These are phyloP conservation scores for Bos indicus DNA, from an alignment of 2,113 vertebrate genomes.

Conservation along the genomic window DNA sequence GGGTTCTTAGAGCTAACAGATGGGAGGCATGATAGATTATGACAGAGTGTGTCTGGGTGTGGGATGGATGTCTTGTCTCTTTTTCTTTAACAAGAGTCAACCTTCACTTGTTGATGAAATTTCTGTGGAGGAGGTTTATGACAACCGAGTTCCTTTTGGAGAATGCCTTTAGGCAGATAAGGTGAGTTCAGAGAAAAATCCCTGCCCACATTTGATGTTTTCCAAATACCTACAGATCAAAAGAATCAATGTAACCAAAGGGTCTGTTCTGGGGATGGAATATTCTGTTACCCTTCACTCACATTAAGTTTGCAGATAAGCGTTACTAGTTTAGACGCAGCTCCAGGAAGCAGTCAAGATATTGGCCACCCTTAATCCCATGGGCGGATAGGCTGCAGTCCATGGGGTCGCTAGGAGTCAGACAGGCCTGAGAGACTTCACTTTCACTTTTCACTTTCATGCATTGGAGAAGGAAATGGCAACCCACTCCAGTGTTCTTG, in stretches of 20 bases:
- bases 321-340: neutral
- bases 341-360: neutral
- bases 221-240: neutral
- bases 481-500: too few relatives aligned
- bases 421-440: too few relatives aligned
- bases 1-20: neutral
- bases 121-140: neutral
- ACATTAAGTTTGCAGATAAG: accelerated
- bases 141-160: neutral
- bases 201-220: neutral
- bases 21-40: neutral
- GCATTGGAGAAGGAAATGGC: too few relatives aligned
- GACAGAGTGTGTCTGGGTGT: neutral
- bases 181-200: neutral
- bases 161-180: neutral
- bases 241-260: neutral
- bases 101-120: neutral
- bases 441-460: too few relatives aligned
- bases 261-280: neutral
- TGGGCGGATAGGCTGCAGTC: too few relatives aligned
- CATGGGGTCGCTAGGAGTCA: too few relatives aligned
- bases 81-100: neutral
- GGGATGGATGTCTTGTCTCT: neutral
- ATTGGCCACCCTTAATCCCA: accelerated
- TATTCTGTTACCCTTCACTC: neutral